Evolutionary conservation across 2,797 vertebrate species (phyloP).

Genomic region (Syngnathus acus): DNA sequence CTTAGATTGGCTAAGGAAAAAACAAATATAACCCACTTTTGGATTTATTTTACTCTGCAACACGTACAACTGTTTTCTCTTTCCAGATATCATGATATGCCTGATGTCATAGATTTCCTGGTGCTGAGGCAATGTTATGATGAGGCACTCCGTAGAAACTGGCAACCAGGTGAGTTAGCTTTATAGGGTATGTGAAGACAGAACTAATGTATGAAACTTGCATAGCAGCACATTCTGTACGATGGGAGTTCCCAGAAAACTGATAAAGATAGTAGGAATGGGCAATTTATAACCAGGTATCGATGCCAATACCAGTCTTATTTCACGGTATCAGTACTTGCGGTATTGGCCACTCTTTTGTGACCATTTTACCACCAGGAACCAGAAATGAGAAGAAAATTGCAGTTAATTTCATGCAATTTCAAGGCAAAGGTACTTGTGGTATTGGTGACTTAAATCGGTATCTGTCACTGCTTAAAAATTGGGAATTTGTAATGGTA

Average conservation of each 20-base stretch:
- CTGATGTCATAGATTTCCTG: conserved; percentile 96
- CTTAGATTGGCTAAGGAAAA: background rate
- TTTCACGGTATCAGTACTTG: no score
- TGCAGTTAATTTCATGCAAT: no score
- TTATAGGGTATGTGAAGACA: background rate
- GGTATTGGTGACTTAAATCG: no score
- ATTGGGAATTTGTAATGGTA: no score
- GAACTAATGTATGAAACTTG: background rate
- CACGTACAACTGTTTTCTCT: conserved; percentile 5
- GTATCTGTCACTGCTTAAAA: no score
- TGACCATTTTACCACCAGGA: no score
- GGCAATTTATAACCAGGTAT: no score
- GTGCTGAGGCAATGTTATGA: conserved; percentile 91
- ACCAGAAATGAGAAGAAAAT: no score
- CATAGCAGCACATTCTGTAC: background rate
- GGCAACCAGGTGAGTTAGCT: conserved; percentile 81
- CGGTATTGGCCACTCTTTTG: no score
- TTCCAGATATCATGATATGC: conserved; percentile 94
- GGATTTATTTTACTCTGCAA: background rate
- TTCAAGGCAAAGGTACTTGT: no score
- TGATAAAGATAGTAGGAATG: background rate
- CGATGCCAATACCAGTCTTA: no score
- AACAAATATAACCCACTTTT: background rate
- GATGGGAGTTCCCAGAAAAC: background rate
- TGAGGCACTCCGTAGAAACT: conserved; percentile 85